phyloP scores from a whole-genome alignment of 1,140 invertebrate genomes.

The Chironomus striatipennis region DNA sequence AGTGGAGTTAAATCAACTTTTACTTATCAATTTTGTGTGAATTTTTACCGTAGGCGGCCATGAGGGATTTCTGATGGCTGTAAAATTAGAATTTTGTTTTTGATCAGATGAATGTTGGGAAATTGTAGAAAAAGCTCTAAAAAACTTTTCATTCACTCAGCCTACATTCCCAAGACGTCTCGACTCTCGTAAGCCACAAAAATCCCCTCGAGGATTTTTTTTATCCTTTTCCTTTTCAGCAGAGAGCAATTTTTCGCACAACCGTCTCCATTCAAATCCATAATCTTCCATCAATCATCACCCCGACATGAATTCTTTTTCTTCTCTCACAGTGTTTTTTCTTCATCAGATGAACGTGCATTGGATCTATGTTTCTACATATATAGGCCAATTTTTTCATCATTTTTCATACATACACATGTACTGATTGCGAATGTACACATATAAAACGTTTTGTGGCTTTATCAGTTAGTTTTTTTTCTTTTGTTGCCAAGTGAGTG shows the following conservation, averaged over 20 bases:
- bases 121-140: neutral
- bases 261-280: constrained; percentile 1
- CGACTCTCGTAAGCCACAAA: no score
- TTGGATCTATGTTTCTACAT: neutral
- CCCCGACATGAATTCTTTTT: neutral
- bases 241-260: neutral
- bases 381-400: neutral
- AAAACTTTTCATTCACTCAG: neutral
- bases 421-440: neutral
- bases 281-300: constrained; percentile 23
- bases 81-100: neutral
- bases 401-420: neutral
- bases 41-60: no score
- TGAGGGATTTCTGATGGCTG: no score
- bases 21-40: no score
- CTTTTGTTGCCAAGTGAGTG: neutral
- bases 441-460: neutral
- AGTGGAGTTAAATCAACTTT: no score
- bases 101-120: no score
- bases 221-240: neutral
- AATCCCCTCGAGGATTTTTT: no score
- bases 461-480: neutral
- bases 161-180: no score
- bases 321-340: neutral
- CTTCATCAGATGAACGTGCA: neutral